Conservation (phyloP, 2,888 invertebrate species). For the Dicyrtoma fusca region DNA sequence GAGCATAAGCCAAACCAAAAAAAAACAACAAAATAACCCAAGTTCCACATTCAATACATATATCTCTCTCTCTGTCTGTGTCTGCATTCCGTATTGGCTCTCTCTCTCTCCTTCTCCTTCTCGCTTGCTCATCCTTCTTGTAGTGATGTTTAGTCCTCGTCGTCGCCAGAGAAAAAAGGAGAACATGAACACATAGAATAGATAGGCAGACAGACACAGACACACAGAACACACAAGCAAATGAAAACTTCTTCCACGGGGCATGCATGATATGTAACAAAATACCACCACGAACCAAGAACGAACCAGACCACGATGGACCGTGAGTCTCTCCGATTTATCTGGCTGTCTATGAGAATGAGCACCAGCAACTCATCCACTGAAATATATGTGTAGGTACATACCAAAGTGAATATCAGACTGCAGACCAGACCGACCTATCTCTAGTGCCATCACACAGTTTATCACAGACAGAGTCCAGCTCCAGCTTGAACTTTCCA, state of each 20-base stretch:
- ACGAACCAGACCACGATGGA: slow-evolving; percentile 11
- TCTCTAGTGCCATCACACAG: too few relatives aligned
- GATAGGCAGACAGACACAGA: background rate
- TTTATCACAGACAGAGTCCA: too few relatives aligned
- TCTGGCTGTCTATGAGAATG: background rate
- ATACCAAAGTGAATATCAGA: too few relatives aligned
- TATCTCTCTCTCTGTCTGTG: background rate
- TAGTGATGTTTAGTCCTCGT: background rate
- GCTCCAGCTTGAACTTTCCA: too few relatives aligned
- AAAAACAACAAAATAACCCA: background rate
- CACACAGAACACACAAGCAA: background rate
- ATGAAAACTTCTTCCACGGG: too few relatives aligned
- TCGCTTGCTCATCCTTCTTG: slow-evolving; percentile 13
- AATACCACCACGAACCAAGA: background rate
- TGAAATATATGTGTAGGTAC: too few relatives aligned
- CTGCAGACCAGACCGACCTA: too few relatives aligned
- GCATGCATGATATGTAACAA: background rate
- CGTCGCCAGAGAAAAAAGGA: background rate
- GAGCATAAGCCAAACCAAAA: background rate
- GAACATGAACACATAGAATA: background rate
- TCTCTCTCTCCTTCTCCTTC: background rate
- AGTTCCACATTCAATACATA: background rate
- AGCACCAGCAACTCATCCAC: too few relatives aligned
- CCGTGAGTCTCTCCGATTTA: slow-evolving; percentile 19
- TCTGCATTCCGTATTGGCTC: slow-evolving; percentile 7